Base-by-base conservation (phyloP, 2,113 vertebrate genomes). In the Brachyhypopomus occidentalis region DNA sequence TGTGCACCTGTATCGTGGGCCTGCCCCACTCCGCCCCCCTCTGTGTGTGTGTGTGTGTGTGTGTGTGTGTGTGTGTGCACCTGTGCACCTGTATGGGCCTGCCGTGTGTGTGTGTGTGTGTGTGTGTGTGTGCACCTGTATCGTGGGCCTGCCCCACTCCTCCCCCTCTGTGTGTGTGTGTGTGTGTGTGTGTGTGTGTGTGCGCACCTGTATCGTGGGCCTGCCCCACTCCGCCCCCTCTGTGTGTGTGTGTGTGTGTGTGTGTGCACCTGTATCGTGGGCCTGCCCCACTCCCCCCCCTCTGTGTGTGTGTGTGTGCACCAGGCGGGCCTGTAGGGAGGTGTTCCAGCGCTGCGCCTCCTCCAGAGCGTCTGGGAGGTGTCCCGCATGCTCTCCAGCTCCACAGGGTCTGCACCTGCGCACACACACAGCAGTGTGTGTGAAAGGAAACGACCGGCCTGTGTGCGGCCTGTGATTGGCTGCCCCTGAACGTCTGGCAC, bases 281-380 rank as follows among this genome's bases (percentile, higher is more conserved):
- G 91, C 83, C 19, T 91, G 92, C 5, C 94, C 93, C 1, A 93
- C 94, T 6, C 93, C 94, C 45, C 92, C 93, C 11, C 91, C 92
- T 0, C 92, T 91, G 81, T 84, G n/a, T n/a, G n/a, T 92, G 87
- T 94, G 93, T 75, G 93, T 94, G 62, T 92, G 91, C 36, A 93
- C 94, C 23, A 95, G 87, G 27, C 93, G 89, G 62, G 92, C 90
- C 84, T 95, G 94, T 30, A 95, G 86, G 22, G 93, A 94, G 2
- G 87, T 72, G 16, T 95, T 95, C 92, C 93, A 95, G 82, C 93
- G 92, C 78, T 94, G 94, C 14, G 93, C 89, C 23, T 95, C 94
- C 86, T 95, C 93, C 4, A 95, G 90, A 78, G 94, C 92, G 78
- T 93, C n/a, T n/a, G n/a, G n/a, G n/a, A n/a, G n/a, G n/a, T n/a